A percentile compares a stretch with the other conserved stretches of the same genome.
Evolutionary conservation across 2,113 vertebrate species (phyloP).

Genomic region (Perognathus longimembris): DNA sequence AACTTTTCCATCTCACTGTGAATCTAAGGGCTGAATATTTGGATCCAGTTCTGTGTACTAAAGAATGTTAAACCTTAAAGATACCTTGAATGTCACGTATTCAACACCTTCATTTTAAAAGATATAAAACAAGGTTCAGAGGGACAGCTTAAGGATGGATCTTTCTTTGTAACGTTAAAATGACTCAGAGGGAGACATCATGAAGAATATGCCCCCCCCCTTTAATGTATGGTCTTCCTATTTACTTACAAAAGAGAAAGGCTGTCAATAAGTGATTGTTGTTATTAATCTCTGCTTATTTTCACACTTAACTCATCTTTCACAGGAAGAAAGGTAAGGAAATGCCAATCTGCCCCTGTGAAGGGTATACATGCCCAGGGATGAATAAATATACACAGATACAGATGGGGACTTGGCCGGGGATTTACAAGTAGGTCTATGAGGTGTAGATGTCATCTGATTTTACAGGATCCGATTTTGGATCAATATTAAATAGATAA

Average conservation of each 20-base stretch:
- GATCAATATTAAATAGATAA: neutral
- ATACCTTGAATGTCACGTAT: neutral
- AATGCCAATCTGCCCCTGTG: neutral
- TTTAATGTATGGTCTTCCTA: neutral
- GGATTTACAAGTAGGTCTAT: neutral
- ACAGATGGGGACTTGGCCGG: neutral
- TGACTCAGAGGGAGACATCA: slow-evolving; percentile 24
- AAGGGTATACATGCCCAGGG: neutral
- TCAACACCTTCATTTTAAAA: slow-evolving; percentile 40
- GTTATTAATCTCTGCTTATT: slow-evolving; percentile 25
- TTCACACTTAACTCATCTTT: neutral
- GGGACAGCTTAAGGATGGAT: slow-evolving; percentile 23
- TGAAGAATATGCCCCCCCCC: neutral
- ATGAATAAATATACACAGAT: neutral
- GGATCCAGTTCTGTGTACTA: neutral
- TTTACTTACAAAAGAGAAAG: slow-evolving; percentile 47
- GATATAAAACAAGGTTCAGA: slow-evolving; percentile 16
- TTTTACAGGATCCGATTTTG: neutral
- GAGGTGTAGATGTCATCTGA: neutral
- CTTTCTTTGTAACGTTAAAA: slow-evolving; percentile 57
- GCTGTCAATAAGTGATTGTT: neutral
- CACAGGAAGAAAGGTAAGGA: neutral
- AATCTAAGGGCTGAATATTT: neutral
- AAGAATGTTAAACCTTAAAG: slow-evolving; percentile 1
- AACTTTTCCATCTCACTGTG: neutral